These are phyloP conservation scores for Stomatorhinus walkeri DNA, from an alignment of 2,797 vertebrate genomes.

Conservation along the genomic window DNA sequence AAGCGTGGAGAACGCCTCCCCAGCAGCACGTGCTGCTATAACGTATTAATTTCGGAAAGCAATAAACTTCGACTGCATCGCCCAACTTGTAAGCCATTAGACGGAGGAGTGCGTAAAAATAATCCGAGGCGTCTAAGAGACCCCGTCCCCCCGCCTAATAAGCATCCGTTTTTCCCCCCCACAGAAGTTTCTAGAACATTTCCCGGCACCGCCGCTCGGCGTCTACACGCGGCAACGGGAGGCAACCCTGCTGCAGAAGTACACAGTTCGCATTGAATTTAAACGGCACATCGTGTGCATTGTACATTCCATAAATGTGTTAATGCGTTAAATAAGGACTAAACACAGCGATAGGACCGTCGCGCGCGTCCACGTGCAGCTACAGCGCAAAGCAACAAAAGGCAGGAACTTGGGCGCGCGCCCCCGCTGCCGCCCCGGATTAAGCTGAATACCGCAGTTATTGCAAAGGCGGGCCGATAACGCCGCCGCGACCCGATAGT, in stretches of 20 bases:
- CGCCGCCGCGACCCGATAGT: neutral
- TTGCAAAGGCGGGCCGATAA: neutral
- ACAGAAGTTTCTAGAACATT: constrained; percentile 51
- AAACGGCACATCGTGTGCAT: neutral
- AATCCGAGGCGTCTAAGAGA: neutral
- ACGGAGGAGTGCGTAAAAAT: neutral
- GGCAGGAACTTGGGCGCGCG: constrained; percentile 9
- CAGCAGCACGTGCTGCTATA: neutral
- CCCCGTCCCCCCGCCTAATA: no score
- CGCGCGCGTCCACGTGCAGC: constrained; percentile 10
- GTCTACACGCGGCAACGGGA: neutral
- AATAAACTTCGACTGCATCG: neutral
- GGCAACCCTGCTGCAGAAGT: neutral
- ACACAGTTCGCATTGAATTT: neutral
- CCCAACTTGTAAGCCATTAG: neutral
- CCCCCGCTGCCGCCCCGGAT: neutral
- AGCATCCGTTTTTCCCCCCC: neutral
- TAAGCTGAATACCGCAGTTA: neutral
- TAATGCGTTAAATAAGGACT: neutral
- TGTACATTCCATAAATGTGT: neutral
- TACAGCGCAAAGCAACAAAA: constrained; percentile 16
- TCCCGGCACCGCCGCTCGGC: neutral
- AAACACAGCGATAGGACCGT: neutral
- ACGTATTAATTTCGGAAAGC: neutral
- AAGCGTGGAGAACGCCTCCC: neutral